Evolutionary conservation across 2,888 invertebrate species (phyloP).

Genomic region (Oscheius onirici): DNA sequence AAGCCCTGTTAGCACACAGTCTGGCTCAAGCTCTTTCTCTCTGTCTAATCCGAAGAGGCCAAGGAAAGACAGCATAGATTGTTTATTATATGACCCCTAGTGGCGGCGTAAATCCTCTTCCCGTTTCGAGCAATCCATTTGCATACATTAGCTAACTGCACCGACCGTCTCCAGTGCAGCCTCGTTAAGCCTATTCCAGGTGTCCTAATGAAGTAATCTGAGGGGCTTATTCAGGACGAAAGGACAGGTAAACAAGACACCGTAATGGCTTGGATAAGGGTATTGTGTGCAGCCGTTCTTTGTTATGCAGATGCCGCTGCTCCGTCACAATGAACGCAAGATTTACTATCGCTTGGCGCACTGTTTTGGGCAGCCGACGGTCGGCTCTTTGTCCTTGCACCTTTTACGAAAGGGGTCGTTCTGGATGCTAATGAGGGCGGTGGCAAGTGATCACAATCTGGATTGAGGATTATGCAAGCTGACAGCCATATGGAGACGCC

Average conservation of each 20-base stretch:
- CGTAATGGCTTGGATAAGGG: not conserved
- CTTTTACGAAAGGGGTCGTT: not conserved
- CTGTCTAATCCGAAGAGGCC: too few species aligned
- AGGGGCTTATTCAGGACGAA: too few species aligned
- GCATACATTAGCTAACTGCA: conserved; percentile 30
- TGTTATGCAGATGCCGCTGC: conserved; percentile 13
- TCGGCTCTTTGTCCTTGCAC: conserved; percentile 4
- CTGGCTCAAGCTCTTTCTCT: too few species aligned
- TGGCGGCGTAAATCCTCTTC: conserved; percentile 18
- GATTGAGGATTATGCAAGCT: conserved; percentile 22
- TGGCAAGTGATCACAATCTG: not conserved
- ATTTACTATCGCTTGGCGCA: conserved; percentile 1
- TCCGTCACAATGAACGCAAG: conserved; percentile 3
- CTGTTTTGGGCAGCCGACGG: conserved; percentile 1
- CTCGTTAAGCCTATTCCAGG: too few species aligned
- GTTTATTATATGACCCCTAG: conserved; percentile 18
- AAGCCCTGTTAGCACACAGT: not conserved
- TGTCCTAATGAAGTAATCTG: too few species aligned
- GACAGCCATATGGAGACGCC: conserved; percentile 29
- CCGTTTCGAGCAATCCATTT: conserved; percentile 20
- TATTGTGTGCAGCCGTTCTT: not conserved
- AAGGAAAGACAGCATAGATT: not conserved
- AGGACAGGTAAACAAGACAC: not conserved
- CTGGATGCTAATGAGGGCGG: conserved; percentile 14
- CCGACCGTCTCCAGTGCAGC: not conserved